Conservation (phyloP, 1,140 invertebrate species). For the Sycophila sp. region DNA sequence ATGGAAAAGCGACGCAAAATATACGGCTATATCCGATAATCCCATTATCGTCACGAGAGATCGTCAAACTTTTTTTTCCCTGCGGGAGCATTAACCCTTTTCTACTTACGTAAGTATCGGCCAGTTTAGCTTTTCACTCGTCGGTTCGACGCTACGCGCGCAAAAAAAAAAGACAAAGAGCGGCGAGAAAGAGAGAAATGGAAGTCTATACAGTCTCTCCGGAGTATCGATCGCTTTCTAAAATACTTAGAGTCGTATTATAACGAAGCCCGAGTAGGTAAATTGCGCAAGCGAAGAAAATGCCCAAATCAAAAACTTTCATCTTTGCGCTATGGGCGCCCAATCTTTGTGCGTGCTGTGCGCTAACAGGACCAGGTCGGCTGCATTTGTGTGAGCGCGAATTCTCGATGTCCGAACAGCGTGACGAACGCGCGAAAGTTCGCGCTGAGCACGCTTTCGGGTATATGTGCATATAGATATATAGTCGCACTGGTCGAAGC, state of each 20-base stretch:
- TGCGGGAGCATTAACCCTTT: background rate
- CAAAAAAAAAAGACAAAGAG: background rate
- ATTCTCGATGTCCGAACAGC: slow-evolving; percentile 8
- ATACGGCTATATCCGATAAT: too few species aligned
- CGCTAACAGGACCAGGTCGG: background rate
- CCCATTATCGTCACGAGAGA: too few species aligned
- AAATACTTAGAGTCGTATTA: slow-evolving; percentile 24
- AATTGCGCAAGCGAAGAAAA: slow-evolving; percentile 20
- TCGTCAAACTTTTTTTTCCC: background rate
- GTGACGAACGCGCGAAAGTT: slow-evolving; percentile 11
- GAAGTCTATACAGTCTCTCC: too few species aligned
- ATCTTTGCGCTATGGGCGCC: background rate
- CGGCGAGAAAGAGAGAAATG: background rate
- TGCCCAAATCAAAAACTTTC: slow-evolving; percentile 29
- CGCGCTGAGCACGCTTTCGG: background rate
- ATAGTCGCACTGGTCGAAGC: background rate
- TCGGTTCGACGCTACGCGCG: background rate
- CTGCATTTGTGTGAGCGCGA: background rate
- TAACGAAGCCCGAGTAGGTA: background rate
- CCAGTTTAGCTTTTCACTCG: background rate
- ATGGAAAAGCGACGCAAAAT: too few species aligned
- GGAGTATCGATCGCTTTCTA: slow-evolving; percentile 28
- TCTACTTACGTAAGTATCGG: background rate
- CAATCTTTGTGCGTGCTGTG: background rate
- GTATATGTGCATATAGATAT: background rate